phyloP scores from a whole-genome alignment of 2,113 vertebrate genomes.

The Pycnonotus jocosus region DNA sequence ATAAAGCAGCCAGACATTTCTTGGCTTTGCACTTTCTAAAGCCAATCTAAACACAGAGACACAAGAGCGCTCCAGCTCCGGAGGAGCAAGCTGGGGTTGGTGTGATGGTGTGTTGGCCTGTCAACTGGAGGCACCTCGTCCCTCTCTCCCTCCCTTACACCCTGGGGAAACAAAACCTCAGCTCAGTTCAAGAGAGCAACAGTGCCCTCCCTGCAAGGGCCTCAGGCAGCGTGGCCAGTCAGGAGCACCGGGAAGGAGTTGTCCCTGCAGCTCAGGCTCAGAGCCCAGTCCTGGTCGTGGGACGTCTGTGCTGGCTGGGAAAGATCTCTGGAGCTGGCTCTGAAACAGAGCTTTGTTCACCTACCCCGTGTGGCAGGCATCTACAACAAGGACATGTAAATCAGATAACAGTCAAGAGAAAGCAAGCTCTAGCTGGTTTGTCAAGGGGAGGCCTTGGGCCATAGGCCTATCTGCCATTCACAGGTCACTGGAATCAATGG shows the following conservation, averaged over 20 bases:
- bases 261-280: neutral
- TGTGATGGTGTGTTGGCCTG: neutral
- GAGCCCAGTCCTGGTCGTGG: accelerated
- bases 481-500: conserved; percentile 38
- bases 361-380: neutral
- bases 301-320: neutral
- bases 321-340: neutral
- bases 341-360: neutral
- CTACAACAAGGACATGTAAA: neutral
- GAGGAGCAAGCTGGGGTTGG: neutral
- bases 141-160: neutral
- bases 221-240: neutral
- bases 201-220: neutral
- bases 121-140: neutral
- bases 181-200: neutral
- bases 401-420: neutral
- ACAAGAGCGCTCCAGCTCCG: neutral
- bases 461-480: conserved; percentile 1
- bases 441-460: neutral
- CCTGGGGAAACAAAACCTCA: neutral
- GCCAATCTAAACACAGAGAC: neutral
- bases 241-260: neutral
- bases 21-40: neutral
- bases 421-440: conserved; percentile 6
- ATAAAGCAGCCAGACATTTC: neutral